Base-by-base conservation (phyloP, 2,113 vertebrate genomes). In the Pelobates fuscus region DNA sequence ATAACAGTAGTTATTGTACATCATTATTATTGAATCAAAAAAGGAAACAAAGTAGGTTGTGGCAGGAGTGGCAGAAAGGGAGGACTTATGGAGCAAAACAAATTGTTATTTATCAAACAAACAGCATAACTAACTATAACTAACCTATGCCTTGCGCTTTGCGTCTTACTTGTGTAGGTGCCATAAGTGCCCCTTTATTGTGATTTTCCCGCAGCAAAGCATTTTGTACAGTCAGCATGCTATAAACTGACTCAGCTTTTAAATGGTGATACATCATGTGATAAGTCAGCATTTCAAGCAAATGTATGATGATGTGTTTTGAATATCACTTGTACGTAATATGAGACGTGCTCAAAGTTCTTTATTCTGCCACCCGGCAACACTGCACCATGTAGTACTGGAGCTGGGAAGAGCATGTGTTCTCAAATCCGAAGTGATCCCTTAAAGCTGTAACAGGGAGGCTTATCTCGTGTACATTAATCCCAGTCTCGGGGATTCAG, bases 341-440 rank as follows among this genome's bases (percentile, higher is more conserved):
- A 27, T 17, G 71, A 67, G 72, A 59, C 58, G 10, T 43, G 23
- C 21, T 21, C 0, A 8, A 12, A 60, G 54, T 67, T 17, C 46
- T 3, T 1, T 0, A 21, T 12, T 0, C 0, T 69, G 25, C 27
- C 37, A 2, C 77, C 44, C 8, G 67, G 27, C 54, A 66, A 75
- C 77, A 30, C 59, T 0, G 0, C 17, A 57, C 30, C 1, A 0
- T 44, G 54, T 2, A 61, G 62, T 70, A 5, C 44, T 0, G 21
- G 0, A 2, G 29, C 4, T 26, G 24, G 59, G 5, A 10, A 37
- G 20, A 80, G 73, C 52, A 61, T 12, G 25, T 55, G 77, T 58
- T 29, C 77, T 73, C 77, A 86, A 86, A 84, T 83, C 82, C 74
- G 77, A 52, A 77, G 70, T 80, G 78, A 86, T 80, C 82, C 81